Base-by-base conservation (phyloP, 92 coral and sea anemone species). In the Desmophyllum pertusum region DNA sequence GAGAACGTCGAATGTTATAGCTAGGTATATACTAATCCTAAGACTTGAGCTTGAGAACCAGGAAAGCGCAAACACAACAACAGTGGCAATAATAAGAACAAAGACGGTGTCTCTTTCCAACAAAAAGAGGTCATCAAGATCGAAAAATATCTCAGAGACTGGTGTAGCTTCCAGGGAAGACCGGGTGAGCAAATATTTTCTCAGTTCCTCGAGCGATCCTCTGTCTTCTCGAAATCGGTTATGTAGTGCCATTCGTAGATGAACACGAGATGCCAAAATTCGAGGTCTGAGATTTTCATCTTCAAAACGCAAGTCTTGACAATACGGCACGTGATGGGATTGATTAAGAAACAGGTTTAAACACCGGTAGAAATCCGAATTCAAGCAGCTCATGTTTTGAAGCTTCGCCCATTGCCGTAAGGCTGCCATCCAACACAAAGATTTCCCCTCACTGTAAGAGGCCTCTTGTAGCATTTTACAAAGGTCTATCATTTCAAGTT, bases 371-470 rank as follows among this genome's bases (percentile, higher is more conserved):
- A 89, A 89, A 61, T 84, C 38, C 9, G 36, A 29, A 51, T 43
- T 83, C 7, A 72, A 27, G 86, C 95, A 91, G 42, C 65, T 57
- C 33, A 62, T 64, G 18, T 55, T 62, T n/a, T 78, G 59, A 36
- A 13, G 36, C 8, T 53, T 73, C 4, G 80, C 75, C 92, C 92
- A 91, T 31, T 37, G 29, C 14, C 39, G 55, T 17, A 89, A 71
- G 15, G 90, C 81, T 17, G 85, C 43, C 21, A 89, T 48, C 95
- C 95, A 92, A 64, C 83, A 73, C 10, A 35, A 57, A 17, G 76
- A 0, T 59, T 10, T 73, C 41, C 81, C 77, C 18, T 29, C 39
- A 61, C 77, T 78, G 53, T 45, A 30, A 5, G 90, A 35, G 30
- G 81, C 83, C 9, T 67, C 21, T 43, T 36, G 70, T 19, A 90